Evolutionary conservation across 1,140 invertebrate species (phyloP), one percentile per base, ranked within the genome.

Genomic region (Drosophila equinoxialis): DNA sequence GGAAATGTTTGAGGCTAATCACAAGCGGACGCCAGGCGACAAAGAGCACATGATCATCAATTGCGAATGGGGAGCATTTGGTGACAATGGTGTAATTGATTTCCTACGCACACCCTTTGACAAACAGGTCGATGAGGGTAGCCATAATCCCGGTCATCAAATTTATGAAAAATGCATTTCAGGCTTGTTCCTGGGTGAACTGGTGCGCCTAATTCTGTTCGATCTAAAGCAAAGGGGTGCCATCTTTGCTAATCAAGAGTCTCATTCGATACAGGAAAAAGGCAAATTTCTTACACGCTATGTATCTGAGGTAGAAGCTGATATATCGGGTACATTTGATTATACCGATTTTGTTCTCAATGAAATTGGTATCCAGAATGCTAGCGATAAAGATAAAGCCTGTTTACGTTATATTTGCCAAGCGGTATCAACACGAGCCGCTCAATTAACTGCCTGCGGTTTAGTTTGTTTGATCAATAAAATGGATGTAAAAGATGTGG

Each of bases 61-160:
- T 92, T 97, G 96, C 1, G 98, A 99, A 93, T 98, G 97, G 98
- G 98, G 98, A 35, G 98, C 98, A 3, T 99, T 99, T 90, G 98
- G 98, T 0, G 97, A 99, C 85, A 95, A 96, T 71, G 97, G 97
- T 0, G 77, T 72, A 0, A 30, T 89, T 26, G 84, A 90, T 14
- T 90, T 90, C n/a, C 42, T 98, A 0, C 92, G 94, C 13, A 99
- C 98, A 0, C 94, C 96, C 80, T 98, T 97, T 90, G 98, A 99
- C 91, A 93, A 93, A 17, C 94, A 94, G n/a, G 94, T 99, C 63
- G 98, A 99, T 92, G 92, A 94, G 17, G 93, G 95, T 58, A 98
- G 97, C 1, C 95, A 98, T 23, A 95, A 95, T 81, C 94, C 95
- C 2, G 94, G 94, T 35, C 95, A 94, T 87, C 98, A 99, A 92